Conservation (phyloP, 1,140 invertebrate species). For the Cyrtorhinus lividipennis region DNA sequence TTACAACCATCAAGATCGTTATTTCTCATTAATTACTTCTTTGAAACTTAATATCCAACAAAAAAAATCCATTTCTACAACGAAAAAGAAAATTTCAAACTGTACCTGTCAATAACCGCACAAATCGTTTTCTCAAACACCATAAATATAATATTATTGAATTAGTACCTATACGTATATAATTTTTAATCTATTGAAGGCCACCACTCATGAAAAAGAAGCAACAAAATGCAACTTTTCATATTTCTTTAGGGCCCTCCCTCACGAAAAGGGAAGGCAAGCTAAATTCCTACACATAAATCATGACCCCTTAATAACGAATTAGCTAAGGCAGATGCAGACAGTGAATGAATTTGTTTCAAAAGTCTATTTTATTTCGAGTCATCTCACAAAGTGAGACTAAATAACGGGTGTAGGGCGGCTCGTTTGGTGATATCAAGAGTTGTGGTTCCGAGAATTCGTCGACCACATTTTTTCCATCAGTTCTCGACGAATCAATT, state of each 20-base stretch:
- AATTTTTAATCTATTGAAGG: constrained; percentile 1
- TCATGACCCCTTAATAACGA: constrained; percentile 1
- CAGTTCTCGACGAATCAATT: too few species aligned
- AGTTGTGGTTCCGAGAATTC: too few species aligned
- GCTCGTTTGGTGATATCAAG: too few species aligned
- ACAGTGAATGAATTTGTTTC: too few species aligned
- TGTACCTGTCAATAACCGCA: neutral
- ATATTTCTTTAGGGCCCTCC: neutral
- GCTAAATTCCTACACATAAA: neutral
- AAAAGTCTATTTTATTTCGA: too few species aligned
- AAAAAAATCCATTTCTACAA: neutral
- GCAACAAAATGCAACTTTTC: neutral
- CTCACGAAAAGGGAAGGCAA: neutral
- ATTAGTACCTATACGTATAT: too few species aligned
- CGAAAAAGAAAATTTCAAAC: neutral
- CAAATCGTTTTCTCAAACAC: neutral
- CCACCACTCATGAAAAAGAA: constrained; percentile 4
- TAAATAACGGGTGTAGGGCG: too few species aligned
- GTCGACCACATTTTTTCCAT: too few species aligned
- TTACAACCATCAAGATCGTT: too few species aligned
- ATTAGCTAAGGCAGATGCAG: constrained; percentile 9
- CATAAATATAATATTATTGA: neutral
- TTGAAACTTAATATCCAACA: neutral
- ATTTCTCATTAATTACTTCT: neutral
- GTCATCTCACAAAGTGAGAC: too few species aligned